These are phyloP conservation scores for Fragum whitleyi DNA, from an alignment of 2,888 invertebrate genomes.

Conservation along the genomic window DNA sequence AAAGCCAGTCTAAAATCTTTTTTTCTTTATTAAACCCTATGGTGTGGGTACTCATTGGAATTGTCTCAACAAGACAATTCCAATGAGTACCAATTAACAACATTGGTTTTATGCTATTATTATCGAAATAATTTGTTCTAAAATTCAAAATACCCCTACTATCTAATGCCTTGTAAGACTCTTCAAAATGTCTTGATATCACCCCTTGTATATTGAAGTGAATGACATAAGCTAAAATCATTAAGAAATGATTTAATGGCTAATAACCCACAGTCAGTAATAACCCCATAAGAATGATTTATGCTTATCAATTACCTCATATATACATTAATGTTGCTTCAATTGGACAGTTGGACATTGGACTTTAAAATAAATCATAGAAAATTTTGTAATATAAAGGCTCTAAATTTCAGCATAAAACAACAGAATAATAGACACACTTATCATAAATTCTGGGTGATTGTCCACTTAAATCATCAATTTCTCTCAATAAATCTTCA, in stretches of 20 bases:
- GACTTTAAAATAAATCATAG: neutral
- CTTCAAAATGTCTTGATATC: too few species aligned
- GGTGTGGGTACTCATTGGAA: too few species aligned
- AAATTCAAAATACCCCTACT: too few species aligned
- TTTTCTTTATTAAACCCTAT: too few species aligned
- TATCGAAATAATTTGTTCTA: too few species aligned
- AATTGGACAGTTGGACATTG: neutral
- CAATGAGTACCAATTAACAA: too few species aligned
- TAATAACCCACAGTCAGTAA: neutral
- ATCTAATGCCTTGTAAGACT: too few species aligned
- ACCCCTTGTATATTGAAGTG: too few species aligned
- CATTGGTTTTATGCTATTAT: too few species aligned
- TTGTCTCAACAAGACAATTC: too few species aligned
- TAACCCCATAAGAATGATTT: neutral
- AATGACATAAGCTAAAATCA: too few species aligned
- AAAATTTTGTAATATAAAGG: slow-evolving; percentile 15
- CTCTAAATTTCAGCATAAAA: slow-evolving; percentile 4
- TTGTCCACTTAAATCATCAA: slow-evolving; percentile 1
- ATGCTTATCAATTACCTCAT: slow-evolving; percentile 6
- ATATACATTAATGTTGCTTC: neutral
- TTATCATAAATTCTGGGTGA: slow-evolving; percentile 4
- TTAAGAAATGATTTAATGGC: neutral
- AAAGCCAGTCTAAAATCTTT: too few species aligned
- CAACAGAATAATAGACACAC: neutral
- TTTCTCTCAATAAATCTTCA: neutral